Conservation (phyloP, 1,140 invertebrate genomes). For the Brevipalpus yothersi region DNA sequence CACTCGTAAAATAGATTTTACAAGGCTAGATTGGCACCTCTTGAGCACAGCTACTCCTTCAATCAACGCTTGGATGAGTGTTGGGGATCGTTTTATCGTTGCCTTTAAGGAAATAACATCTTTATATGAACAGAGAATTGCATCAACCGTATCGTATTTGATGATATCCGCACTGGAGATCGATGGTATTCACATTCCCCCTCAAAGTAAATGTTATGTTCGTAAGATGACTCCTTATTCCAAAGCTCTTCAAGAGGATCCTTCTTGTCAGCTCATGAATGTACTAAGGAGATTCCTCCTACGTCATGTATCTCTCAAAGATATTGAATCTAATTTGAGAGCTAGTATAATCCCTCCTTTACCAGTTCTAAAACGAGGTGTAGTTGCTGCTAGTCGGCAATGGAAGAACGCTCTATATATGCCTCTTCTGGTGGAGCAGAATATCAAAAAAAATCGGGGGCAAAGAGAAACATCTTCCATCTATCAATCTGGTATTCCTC, state of each 20-base stretch:
- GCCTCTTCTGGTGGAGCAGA: slow-evolving; percentile 28
- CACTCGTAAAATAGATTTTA: slow-evolving; percentile 80
- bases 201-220: slow-evolving; percentile 55
- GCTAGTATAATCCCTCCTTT: slow-evolving; percentile 56
- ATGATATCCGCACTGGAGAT: slow-evolving; percentile 81
- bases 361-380: slow-evolving; percentile 61
- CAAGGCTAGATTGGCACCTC: slow-evolving; percentile 82
- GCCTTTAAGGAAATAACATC: slow-evolving; percentile 49
- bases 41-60: slow-evolving; percentile 81
- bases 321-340: slow-evolving; percentile 57
- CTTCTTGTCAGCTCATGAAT: slow-evolving; percentile 71
- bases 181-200: slow-evolving; percentile 49
- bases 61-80: slow-evolving; percentile 92
- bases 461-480: background rate
- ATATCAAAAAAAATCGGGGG: background rate
- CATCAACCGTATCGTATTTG: slow-evolving; percentile 64
- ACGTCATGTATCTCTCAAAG: slow-evolving; percentile 34
- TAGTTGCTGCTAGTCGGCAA: slow-evolving; percentile 69
- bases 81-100: slow-evolving; percentile 60
- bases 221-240: slow-evolving; percentile 53
- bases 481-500: background rate
- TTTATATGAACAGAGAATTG: slow-evolving; percentile 33
- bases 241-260: slow-evolving; percentile 78
- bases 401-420: slow-evolving; percentile 93
- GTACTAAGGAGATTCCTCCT: slow-evolving; percentile 64